These are phyloP conservation scores for Pelosia muscerda DNA, from an alignment of 2,888 invertebrate species.

Conservation along the genomic window DNA sequence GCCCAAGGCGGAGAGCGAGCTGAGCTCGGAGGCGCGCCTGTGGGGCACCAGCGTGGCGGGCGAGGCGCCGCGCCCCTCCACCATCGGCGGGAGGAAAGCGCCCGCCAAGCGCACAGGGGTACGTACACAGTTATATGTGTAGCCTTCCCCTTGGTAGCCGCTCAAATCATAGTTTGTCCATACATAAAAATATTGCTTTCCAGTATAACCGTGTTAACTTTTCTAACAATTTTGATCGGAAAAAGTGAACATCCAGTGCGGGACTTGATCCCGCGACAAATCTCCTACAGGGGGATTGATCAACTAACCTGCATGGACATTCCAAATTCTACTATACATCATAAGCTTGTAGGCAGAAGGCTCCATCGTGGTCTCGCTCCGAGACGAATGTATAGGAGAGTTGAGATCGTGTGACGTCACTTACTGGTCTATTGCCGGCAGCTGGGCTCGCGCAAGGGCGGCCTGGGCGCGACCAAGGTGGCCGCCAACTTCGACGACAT, in stretches of 20 bases:
- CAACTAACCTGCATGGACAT: no score
- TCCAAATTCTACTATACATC: no score
- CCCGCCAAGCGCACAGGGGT: conserved; percentile 63
- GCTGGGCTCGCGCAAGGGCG: conserved; percentile 95
- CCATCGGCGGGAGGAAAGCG: conserved; percentile 51
- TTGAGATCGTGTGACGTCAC: neutral
- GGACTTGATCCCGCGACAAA: no score
- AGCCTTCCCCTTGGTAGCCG: no score
- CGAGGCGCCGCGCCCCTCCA: conserved; percentile 47
- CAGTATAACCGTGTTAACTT: neutral
- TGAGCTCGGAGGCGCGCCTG: conserved; percentile 76
- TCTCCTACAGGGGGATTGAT: no score
- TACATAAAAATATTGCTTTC: no score
- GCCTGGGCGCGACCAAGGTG: conserved; percentile 97
- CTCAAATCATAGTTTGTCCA: no score
- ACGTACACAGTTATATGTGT: conserved; percentile 16
- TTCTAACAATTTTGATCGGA: no score
- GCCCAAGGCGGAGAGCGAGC: conserved; percentile 45
- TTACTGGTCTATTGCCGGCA: conserved; percentile 59
- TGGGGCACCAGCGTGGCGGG: conserved; percentile 65
- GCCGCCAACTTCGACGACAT: conserved; percentile 98
- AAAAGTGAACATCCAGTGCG: no score
- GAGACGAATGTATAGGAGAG: no score
- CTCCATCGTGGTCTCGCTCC: neutral
- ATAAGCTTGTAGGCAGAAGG: no score